Conservation (phyloP, 2,113 vertebrate genomes). For the Stictonetta naevosa region DNA sequence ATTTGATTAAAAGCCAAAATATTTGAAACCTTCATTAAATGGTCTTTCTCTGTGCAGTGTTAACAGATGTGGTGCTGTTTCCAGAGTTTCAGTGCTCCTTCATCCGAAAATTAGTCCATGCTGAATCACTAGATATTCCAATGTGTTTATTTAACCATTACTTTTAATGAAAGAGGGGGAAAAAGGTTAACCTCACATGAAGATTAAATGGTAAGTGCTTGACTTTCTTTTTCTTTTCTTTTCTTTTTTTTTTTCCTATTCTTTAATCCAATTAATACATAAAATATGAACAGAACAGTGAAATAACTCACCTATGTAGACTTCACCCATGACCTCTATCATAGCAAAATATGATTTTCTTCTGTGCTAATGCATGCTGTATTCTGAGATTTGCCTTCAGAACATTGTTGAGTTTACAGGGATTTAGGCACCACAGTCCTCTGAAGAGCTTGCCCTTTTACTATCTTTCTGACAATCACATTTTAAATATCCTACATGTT, state of each 20-base stretch:
- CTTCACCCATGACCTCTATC: neutral
- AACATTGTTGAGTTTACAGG: neutral
- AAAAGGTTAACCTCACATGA: neutral
- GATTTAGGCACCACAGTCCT: neutral
- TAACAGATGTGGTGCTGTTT: neutral
- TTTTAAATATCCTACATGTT: neutral
- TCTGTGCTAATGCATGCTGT: neutral
- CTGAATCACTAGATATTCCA: neutral
- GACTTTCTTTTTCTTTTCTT: neutral
- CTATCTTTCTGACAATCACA: neutral
- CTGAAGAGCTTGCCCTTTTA: neutral
- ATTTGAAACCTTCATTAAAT: neutral
- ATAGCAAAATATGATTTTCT: neutral
- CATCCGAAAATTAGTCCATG: neutral
- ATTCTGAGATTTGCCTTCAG: neutral
- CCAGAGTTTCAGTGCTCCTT: neutral
- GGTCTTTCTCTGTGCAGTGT: neutral
- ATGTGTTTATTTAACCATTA: neutral
- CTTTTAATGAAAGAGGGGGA: neutral
- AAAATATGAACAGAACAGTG: neutral
- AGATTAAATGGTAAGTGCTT: neutral
- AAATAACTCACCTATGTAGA: neutral
- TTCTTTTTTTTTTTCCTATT: neutral
- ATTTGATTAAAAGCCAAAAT: conserved; percentile 32
- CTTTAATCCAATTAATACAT: neutral